Conservation (phyloP, 2,888 invertebrate genomes). For the Drosophila setosimentum region DNA sequence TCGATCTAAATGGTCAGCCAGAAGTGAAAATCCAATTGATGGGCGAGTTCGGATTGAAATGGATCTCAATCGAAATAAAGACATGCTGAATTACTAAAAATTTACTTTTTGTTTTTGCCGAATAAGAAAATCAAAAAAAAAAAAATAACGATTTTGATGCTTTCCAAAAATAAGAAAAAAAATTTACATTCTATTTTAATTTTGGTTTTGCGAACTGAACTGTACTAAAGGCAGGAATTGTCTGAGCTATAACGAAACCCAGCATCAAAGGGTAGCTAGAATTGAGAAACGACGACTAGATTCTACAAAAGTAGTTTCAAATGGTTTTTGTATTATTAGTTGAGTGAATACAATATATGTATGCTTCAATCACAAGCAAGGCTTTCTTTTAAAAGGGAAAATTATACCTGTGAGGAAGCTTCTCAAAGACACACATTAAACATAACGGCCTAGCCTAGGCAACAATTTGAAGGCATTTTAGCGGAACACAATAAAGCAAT, state of each 20-base stretch:
- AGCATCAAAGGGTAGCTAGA: neutral
- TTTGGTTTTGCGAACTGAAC: neutral
- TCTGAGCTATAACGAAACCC: neutral
- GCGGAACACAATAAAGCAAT: slow-evolving; percentile 37
- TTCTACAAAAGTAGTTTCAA: neutral
- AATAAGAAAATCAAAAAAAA: neutral
- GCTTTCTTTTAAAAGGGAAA: neutral
- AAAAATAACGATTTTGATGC: neutral
- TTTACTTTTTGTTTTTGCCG: neutral
- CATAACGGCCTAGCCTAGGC: neutral
- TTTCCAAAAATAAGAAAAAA: neutral
- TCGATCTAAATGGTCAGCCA: slow-evolving; percentile 10
- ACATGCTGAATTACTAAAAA: slow-evolving; percentile 22
- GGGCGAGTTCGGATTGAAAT: neutral
- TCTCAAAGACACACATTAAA: neutral
- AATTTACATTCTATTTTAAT: neutral
- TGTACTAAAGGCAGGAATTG: neutral
- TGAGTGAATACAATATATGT: neutral
- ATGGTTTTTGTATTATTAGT: neutral
- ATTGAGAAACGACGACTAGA: neutral
- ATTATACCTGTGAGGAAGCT: neutral
- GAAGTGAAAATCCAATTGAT: neutral
- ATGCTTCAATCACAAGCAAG: neutral
- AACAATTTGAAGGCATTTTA: slow-evolving; percentile 1
- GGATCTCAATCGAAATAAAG: slow-evolving; percentile 5